Base-by-base conservation (phyloP, 2,797 vertebrate genomes). In the Poecilia wingei region DNA sequence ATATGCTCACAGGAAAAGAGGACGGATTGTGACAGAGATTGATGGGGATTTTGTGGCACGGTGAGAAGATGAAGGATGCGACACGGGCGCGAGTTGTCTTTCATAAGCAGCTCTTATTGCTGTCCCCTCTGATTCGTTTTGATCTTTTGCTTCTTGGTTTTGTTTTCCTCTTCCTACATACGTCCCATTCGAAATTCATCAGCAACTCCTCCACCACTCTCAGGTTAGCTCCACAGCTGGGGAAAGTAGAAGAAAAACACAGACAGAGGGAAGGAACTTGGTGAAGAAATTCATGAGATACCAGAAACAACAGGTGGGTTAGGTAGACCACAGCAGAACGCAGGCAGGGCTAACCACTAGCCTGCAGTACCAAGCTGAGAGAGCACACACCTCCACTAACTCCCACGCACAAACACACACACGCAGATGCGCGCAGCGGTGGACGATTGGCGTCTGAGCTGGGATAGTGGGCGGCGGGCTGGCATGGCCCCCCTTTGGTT, bases 401-500 rank as follows among this genome's bases (percentile, higher is more conserved):
- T 66, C 79, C 73, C 82, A 84, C 81, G 1, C 61, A 81, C 71
- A 31, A 74, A 46, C 47, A 55, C 74, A 77, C 53, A 33, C 22
- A 41, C 41, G 64, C 77, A 53, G 33, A 82, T 74, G 77, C 53
- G 75, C 64, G 14, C 68, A 69, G 66, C 72, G 47, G 77, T 84
- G 81, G 85, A 82, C 68, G 51, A 81, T 68, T 80, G 2, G 28
- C 70, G 33, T 82, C 79, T 84, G 76, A 45, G 78, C 78, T 64
- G 85, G 83, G 84, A 83, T 76, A 79, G 86, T 73, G 79, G 86
- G 59, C 87, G 82, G 84, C 72, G 87, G 89, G 86, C 84, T 89
- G 89, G 91, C 89, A 89, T 77, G 84, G 84, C 87, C 91, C 90
- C 87, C 87, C 81, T 91, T 92, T 87, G 87, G 90, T 83, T 93